Conservation (phyloP, 2,797 vertebrate genomes). For the Crocidura indochinensis region DNA sequence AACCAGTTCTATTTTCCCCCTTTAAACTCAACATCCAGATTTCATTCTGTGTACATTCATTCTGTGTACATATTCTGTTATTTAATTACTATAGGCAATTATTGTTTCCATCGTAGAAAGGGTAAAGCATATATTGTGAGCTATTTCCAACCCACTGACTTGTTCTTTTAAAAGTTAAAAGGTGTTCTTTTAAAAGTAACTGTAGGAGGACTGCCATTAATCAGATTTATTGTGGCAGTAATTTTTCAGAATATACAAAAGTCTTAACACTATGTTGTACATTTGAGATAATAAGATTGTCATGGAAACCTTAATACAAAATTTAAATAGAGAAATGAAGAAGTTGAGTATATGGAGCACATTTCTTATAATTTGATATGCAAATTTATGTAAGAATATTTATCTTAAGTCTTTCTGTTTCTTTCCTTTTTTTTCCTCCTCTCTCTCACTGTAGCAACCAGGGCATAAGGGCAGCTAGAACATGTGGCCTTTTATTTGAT, state of each 20-base stretch:
- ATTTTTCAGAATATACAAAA: background rate
- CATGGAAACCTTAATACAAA: background rate
- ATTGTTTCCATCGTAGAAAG: background rate
- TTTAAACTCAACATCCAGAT: background rate
- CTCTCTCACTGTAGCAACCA: slow-evolving; percentile 89
- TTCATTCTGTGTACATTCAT: background rate
- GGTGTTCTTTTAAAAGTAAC: background rate
- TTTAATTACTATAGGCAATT: background rate
- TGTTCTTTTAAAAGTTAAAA: slow-evolving; percentile 17
- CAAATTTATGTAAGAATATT: slow-evolving; percentile 38
- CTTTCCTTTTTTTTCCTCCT: slow-evolving; percentile 78
- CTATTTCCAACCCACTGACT: background rate
- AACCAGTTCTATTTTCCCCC: background rate
- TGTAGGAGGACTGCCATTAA: background rate
- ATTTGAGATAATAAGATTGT: background rate
- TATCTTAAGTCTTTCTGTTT: slow-evolving; percentile 57
- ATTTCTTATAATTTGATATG: background rate
- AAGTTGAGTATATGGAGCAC: background rate
- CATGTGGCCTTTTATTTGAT: slow-evolving; percentile 93
- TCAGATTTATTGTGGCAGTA: background rate
- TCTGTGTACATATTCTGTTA: background rate
- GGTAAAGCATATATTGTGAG: slow-evolving; percentile 17
- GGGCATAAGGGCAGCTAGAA: slow-evolving; percentile 90
- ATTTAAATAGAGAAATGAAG: slow-evolving; percentile 24
- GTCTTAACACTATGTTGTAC: background rate